Evolutionary conservation across 2,797 vertebrate genomes (phyloP).

Genomic region (Diplodus puntazzo): DNA sequence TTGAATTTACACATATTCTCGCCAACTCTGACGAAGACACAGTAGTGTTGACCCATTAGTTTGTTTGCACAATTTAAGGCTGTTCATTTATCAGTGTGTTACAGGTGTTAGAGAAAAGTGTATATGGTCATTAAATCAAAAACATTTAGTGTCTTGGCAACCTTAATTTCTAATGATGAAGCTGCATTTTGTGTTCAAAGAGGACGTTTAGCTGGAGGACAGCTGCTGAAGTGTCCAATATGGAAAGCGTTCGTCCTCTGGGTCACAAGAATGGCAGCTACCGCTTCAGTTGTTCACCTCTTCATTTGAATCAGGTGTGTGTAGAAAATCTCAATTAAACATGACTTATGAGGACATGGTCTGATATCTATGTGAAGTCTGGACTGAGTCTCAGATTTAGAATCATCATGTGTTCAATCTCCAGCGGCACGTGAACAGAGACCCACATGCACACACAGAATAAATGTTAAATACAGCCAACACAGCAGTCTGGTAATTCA

Average conservation of each 20-base stretch:
- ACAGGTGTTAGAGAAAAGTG: not conserved
- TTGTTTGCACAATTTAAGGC: too few relatives aligned
- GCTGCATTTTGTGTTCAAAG: not conserved
- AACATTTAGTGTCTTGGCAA: not conserved
- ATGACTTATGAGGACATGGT: too few relatives aligned
- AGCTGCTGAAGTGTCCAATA: not conserved
- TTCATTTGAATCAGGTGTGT: too few relatives aligned
- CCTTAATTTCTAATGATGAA: not conserved
- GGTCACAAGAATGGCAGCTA: not conserved
- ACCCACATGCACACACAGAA: not conserved
- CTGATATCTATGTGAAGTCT: too few relatives aligned
- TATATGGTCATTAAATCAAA: not conserved
- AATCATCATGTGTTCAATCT: slow-evolving; percentile 19
- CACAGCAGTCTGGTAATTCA: slow-evolving; percentile 7
- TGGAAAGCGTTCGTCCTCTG: not conserved
- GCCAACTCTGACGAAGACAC: too few relatives aligned
- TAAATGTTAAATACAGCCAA: slow-evolving; percentile 26
- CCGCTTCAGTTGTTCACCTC: too few relatives aligned
- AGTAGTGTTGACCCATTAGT: too few relatives aligned
- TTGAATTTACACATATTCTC: too few relatives aligned
- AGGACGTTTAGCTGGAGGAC: not conserved
- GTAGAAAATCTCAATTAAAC: too few relatives aligned
- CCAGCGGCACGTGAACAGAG: not conserved
- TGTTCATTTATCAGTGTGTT: too few relatives aligned
- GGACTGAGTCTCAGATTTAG: not conserved